Evolutionary conservation across 2,797 vertebrate species (phyloP).

Genomic region (Tauraco hartlaubi): DNA sequence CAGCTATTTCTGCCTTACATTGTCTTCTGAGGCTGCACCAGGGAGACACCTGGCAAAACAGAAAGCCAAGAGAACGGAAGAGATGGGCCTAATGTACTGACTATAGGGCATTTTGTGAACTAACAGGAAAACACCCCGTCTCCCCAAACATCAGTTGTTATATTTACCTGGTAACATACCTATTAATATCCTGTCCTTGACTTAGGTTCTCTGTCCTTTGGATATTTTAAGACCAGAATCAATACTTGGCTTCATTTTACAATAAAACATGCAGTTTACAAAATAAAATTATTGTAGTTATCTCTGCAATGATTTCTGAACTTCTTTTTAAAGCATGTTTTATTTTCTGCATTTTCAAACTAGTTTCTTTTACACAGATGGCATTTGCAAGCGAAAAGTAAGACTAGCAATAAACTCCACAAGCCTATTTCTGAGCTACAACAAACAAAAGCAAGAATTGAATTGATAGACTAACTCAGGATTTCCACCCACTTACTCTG

Average conservation of each 20-base stretch:
- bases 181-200: background rate
- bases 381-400: background rate
- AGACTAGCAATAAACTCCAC: background rate
- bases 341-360: background rate
- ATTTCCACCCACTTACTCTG: background rate
- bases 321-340: background rate
- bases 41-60: background rate
- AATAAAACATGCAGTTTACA: background rate
- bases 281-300: background rate
- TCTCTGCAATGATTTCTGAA: background rate
- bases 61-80: background rate
- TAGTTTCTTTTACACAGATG: background rate
- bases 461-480: background rate
- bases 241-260: background rate
- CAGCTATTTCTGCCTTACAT: background rate
- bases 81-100: background rate
- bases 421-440: background rate
- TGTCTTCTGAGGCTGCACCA: background rate
- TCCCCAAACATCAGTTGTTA: background rate
- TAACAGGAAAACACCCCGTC: background rate
- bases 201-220: background rate
- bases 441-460: background rate
- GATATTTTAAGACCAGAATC: background rate
- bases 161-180: background rate
- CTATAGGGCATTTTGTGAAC: background rate